Percentiles rank a stretch among this genome's conserved stretches.
phyloP scores from a whole-genome alignment of 2,113 vertebrate genomes.

The Gobius niger region DNA sequence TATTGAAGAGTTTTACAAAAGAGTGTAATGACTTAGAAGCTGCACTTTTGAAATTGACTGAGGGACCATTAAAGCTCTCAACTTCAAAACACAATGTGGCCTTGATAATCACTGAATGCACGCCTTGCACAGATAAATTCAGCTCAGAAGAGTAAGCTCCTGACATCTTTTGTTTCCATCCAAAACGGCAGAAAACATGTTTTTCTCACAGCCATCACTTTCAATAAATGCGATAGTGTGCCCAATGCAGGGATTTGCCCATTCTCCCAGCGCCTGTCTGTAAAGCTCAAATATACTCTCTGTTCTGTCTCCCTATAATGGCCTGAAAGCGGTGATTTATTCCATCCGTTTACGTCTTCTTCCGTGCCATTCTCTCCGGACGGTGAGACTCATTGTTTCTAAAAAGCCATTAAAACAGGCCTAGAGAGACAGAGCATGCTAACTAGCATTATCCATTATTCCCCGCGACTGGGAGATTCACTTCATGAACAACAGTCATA shows the following conservation, averaged over 20 bases:
- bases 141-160: neutral
- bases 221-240: neutral
- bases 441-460: constrained; percentile 24
- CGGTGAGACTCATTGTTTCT: constrained; percentile 1
- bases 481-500: constrained; percentile 5
- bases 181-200: neutral
- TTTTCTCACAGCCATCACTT: constrained; percentile 6
- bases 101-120: neutral
- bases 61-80: too few relatives aligned
- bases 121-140: too few relatives aligned
- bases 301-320: neutral
- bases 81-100: neutral
- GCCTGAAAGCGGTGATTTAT: constrained; percentile 1
- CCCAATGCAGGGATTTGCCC: constrained; percentile 4
- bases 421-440: constrained; percentile 2
- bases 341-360: constrained; percentile 5
- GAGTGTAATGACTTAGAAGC: too few relatives aligned
- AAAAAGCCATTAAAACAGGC: constrained; percentile 24
- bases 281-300: constrained; percentile 1
- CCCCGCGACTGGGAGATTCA: neutral
- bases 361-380: constrained; percentile 5
- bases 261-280: neutral
- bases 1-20: too few relatives aligned
- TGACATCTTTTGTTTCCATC: neutral
- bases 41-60: too few relatives aligned